Evolutionary conservation across 2,888 invertebrate species (phyloP), one percentile per base, ranked within the genome.

Genomic region (Ormyrus rosae): DNA sequence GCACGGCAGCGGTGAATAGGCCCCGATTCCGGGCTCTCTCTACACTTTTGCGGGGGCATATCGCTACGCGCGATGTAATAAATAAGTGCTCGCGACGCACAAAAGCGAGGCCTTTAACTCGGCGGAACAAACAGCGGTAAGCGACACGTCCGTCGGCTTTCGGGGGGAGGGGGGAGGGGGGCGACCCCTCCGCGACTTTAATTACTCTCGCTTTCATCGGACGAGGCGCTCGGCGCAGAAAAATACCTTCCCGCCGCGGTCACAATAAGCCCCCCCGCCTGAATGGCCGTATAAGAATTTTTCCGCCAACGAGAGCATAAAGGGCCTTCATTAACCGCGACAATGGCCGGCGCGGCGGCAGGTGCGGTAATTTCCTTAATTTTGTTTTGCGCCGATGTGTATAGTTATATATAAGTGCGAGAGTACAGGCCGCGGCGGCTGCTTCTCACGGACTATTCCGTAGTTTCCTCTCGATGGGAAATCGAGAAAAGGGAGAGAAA

Each of bases 301-400:
- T 76, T 76, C 69, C 55, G 63, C 76, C 76, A 72, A 65, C 67
- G 69, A 48, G 50, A 19, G 8, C 6, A 67, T 55, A 60, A 73
- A 72, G 34, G 48, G 63, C 56, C 61, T 74, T 74, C 79, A 68
- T 69, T 69, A 74, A 56, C 13, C 56, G 64, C 72, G 55, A 79
- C 79, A 79, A 74, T 71, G 19, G 51, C 34, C 34, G 5, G 51
- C 10, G 75, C 46, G 34, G 45, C 56, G 63, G 58, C 79, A 79
- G 79, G 74, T 69, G 79, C 69, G 55, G 73, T 69, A 79, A 69
- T 79, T 79, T 68, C 63, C 79, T 69, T 69, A 79, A 79, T 73
- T 34, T 74, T 73, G 73, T 78, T 73, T 58, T 58, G 34, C 51
- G 46, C 64, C 64, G 51, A 65, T 56, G 10, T 0, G 50, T 7